phyloP scores from a whole-genome alignment of 2,888 invertebrate species.

The Chloroclysta siterata region DNA sequence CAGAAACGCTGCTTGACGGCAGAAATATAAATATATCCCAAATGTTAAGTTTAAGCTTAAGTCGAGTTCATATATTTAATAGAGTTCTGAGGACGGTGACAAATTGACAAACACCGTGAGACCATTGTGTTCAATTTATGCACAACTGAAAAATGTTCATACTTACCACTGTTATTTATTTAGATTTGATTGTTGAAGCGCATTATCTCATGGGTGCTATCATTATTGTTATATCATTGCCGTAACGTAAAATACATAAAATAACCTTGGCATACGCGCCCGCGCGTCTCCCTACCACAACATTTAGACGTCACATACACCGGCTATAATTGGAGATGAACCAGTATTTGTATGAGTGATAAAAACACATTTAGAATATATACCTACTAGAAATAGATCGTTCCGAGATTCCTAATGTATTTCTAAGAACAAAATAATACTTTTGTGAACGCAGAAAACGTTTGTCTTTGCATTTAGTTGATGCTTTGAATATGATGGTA shows the following conservation, averaged over 20 bases:
- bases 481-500: neutral
- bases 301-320: slow-evolving; percentile 48
- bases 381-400: slow-evolving; percentile 1
- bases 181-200: neutral
- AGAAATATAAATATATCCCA: too few species aligned
- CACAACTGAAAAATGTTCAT: too few species aligned
- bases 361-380: slow-evolving; percentile 23
- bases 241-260: slow-evolving; percentile 49
- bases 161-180: neutral
- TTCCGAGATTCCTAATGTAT: neutral
- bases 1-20: too few species aligned
- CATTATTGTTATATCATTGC: slow-evolving; percentile 24
- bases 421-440: neutral
- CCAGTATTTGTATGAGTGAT: slow-evolving; percentile 26
- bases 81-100: too few species aligned
- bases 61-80: too few species aligned
- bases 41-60: too few species aligned
- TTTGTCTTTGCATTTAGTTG: neutral
- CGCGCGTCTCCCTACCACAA: slow-evolving; percentile 50
- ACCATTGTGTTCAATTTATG: too few species aligned
- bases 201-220: slow-evolving; percentile 9
- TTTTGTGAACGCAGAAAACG: too few species aligned
- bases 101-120: too few species aligned
- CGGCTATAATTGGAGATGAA: slow-evolving; percentile 48
- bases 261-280: slow-evolving; percentile 61